A percentile compares a stretch with the other conserved stretches of the same genome.
Conservation (phyloP, 2,888 invertebrate genomes). For the Pyrochroa serraticornis region DNA sequence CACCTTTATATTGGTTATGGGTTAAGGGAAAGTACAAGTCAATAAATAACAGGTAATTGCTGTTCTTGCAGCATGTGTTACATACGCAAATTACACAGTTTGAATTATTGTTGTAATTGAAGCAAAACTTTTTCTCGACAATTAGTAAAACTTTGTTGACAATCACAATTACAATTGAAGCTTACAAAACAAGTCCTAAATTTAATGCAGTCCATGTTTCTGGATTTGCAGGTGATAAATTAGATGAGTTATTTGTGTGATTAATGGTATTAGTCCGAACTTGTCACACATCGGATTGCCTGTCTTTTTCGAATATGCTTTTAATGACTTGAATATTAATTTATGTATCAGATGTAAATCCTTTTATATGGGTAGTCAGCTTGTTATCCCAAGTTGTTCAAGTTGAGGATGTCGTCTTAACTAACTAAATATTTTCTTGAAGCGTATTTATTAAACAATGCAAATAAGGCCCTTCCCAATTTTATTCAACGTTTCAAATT, state of each 20-base stretch:
- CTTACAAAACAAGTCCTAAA: not conserved
- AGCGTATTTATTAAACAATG: slow-evolving; percentile 5
- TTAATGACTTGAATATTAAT: slow-evolving; percentile 15
- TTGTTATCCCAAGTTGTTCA: too few species aligned
- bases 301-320: slow-evolving; percentile 4
- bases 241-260: slow-evolving; percentile 22
- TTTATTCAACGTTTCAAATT: slow-evolving; percentile 7
- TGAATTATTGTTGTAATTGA: slow-evolving; percentile 13
- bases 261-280: slow-evolving; percentile 19
- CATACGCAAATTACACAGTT: slow-evolving; percentile 6
- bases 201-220: slow-evolving; percentile 4
- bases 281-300: slow-evolving; percentile 18
- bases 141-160: not conserved
- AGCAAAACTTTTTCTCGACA: slow-evolving; percentile 9
- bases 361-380: not conserved
- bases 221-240: slow-evolving; percentile 18
- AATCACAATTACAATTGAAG: too few species aligned
- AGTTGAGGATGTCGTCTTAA: not conserved
- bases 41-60: slow-evolving; percentile 4
- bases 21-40: slow-evolving; percentile 14
- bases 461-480: slow-evolving; percentile 4
- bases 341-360: slow-evolving; percentile 18
- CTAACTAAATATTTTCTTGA: slow-evolving; percentile 2
- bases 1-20: slow-evolving; percentile 7
- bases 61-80: not conserved